Evolutionary conservation across 1,140 invertebrate genomes (phyloP), one percentile per base, ranked within the genome.

Genomic region (Sinella curviseta): DNA sequence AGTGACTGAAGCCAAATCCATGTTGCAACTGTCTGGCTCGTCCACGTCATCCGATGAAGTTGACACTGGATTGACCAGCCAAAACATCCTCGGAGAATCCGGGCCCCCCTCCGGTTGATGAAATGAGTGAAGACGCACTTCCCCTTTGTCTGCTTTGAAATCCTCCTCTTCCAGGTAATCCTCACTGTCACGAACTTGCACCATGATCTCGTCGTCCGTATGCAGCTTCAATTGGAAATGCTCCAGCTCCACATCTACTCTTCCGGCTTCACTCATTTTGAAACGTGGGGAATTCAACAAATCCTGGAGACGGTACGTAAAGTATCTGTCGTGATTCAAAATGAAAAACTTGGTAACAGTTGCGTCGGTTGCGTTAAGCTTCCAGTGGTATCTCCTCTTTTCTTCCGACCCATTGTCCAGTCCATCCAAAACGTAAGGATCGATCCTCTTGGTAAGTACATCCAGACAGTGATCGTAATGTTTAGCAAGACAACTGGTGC

Each of bases 41-140:
- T 2, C 31, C 12, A n/a, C 31, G 8, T 12, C 26, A 33, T 30
- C 30, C 12, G 3, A 8, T 4, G 65, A 70, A 1, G 65, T 17
- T 30, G 31, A 30, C 8, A 70, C 65, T 14, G 65, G 31, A 70
- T n/a, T 70, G 3, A 33, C 65, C 4, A 70, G 26, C 65, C 65
- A 70, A 70, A 70, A 70, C 65, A 70, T 70, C 31, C 65, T 24
- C 2, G 65, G 65, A 33, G 65, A 70, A 30, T 70, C 65, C 31
- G 65, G 65, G 24, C 30, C 31, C 14, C 65, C 65, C 8, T 77
- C 79, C 35, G 34, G 48, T 39, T 80, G 65, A 30, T 80, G 76
- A 48, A 80, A 77, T 28, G 79, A 80, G 28, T 77, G 75, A n/a
- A 80, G 48, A 24, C 76, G 79, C 0, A 80, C 67, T 80, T 80